Evolutionary conservation across 2,888 invertebrate genomes (phyloP), one percentile per base, ranked within the genome.

Genomic region (Strigamia maritima): DNA sequence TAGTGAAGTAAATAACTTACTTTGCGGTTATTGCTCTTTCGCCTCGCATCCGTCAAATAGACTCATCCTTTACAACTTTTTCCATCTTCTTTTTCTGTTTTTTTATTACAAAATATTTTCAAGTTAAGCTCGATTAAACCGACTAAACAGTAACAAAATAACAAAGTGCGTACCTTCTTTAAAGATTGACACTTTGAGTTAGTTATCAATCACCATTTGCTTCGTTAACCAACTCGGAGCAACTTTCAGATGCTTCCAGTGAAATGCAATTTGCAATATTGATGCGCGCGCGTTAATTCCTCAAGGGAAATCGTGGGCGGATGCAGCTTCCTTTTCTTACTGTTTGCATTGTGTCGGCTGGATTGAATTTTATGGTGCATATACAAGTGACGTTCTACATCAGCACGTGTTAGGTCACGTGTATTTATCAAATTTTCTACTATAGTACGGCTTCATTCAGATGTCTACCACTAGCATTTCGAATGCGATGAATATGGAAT

Each of bases 241-340:
- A 54, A n/a, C 26, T 70, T 70, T 28, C 26, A 70, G 28, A 70
- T 28, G 28, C 8, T 3, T 70, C n/a, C 14, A 28, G 70, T n/a
- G 28, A 70, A 28, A 28, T 70, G 28, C 70, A 26, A 24, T 70
- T 70, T 26, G 70, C 70, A 24, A 70, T 54, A 54, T 70, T 28
- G 28, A 70, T 70, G 60, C 70, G 28, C 70, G 28, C 26, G 28
- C 70, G 70, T 28, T 70, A 70, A 70, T 70, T 70, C 70, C 70
- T 70, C 70, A 70, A 28, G 70, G 70, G 70, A 24, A 26, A 70
- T 26, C 60, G 60, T 70, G 70, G 70, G 70, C 70, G 70, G 28
- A 28, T 70, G 70, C 70, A 26, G 28, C 70, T 26, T 70, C 70
- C 70, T 70, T 65, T 65, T 65, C 60, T 65, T 65, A 12, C 60